Evolutionary conservation across 1,140 invertebrate species (phyloP).

Genomic region (Neotoxoptera formosana): DNA sequence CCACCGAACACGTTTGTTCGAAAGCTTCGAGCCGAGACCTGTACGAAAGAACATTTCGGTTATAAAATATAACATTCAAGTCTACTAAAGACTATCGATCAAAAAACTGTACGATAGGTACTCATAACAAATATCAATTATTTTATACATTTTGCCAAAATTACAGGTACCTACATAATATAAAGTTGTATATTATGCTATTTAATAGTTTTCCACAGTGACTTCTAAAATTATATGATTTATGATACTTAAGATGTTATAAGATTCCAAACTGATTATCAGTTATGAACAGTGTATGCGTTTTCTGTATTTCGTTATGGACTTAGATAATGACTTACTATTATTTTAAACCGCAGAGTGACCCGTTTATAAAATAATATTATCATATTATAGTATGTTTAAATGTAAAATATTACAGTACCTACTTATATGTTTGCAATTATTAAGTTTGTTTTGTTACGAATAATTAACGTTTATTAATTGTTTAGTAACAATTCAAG

Average conservation of each 20-base stretch:
- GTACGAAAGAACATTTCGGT: background rate
- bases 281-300: no score
- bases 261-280: no score
- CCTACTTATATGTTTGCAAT: background rate
- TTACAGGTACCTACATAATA: background rate
- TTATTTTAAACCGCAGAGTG: background rate
- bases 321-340: no score
- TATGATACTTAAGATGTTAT: background rate
- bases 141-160: background rate
- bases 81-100: background rate
- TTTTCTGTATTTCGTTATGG: no score
- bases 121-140: background rate
- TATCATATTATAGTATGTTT: background rate
- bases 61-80: background rate
- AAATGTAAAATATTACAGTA: background rate
- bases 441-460: background rate
- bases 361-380: background rate
- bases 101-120: no score
- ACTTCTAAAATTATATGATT: background rate
- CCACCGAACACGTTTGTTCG: conserved; percentile 88
- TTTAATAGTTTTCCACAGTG: background rate
- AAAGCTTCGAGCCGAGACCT: conserved; percentile 78
- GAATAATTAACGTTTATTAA: background rate
- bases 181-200: background rate
- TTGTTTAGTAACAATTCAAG: background rate